These are phyloP conservation scores for Periparus ater DNA, from an alignment of 2,797 vertebrate genomes.

Conservation along the genomic window DNA sequence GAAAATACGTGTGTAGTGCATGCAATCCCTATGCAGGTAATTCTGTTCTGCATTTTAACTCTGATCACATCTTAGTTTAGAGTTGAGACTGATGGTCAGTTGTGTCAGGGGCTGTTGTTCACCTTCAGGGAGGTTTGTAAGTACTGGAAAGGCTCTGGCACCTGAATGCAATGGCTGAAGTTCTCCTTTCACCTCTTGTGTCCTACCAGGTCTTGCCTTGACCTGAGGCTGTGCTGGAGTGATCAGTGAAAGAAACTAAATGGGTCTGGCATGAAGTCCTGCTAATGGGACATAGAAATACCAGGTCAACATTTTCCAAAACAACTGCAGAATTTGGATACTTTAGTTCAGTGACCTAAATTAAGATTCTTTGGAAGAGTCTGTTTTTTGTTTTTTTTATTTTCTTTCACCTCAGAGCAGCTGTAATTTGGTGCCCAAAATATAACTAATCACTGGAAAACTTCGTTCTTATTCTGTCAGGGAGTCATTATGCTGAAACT, in stretches of 20 bases:
- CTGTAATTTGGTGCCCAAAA: conserved; percentile 36
- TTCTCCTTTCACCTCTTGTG: neutral
- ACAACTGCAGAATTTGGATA: neutral
- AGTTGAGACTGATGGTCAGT: neutral
- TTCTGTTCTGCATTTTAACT: neutral
- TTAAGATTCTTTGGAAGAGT: conserved; percentile 10
- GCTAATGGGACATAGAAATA: neutral
- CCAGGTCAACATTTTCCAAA: conserved; percentile 1
- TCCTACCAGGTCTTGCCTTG: neutral
- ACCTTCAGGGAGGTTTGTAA: neutral
- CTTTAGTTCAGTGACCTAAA: conserved; percentile 17
- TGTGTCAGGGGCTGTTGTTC: neutral
- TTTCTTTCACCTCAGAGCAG: conserved; percentile 33
- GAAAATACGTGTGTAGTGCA: neutral
- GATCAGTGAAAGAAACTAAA: neutral
- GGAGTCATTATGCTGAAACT: neutral
- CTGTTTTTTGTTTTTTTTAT: neutral
- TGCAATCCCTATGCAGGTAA: neutral
- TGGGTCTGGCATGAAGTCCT: neutral
- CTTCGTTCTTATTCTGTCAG: conserved; percentile 10
- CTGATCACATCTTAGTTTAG: neutral
- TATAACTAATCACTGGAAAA: conserved; percentile 40
- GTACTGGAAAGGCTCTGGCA: neutral
- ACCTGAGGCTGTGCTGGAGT: neutral
- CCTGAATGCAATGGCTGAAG: neutral